Evolutionary conservation across 1,140 invertebrate species (phyloP).

Genomic region (Anastatus disparis): DNA sequence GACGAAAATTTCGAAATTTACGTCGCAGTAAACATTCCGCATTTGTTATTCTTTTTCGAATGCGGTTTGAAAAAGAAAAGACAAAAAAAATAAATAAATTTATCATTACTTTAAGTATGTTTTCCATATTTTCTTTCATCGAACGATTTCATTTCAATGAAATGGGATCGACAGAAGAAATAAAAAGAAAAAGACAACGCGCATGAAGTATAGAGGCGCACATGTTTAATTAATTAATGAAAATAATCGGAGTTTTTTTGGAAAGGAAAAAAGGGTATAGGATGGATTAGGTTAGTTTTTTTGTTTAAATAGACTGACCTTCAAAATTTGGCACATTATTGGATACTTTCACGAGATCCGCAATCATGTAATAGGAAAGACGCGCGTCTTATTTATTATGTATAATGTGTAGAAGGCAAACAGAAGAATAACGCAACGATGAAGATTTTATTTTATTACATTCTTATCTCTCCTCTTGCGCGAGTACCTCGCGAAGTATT

Average conservation of each 20-base stretch:
- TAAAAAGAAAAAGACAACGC: background rate
- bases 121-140: background rate
- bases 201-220: too few species aligned
- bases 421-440: conserved; percentile 14
- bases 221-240: background rate
- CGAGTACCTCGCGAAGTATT: conserved; percentile 20
- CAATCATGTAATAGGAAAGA: conserved; percentile 28
- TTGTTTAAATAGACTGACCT: conserved; percentile 38
- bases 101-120: background rate
- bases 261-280: too few species aligned
- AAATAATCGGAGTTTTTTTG: conserved; percentile 1
- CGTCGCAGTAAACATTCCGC: background rate
- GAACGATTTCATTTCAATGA: background rate
- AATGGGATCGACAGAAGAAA: conserved; percentile 3
- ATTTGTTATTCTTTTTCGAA: conserved; percentile 26
- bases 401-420: conserved; percentile 34
- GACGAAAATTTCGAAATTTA: conserved; percentile 24
- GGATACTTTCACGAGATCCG: conserved; percentile 41
- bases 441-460: conserved; percentile 3
- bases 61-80: conserved; percentile 18
- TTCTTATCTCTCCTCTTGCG: conserved; percentile 1
- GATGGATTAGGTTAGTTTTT: conserved; percentile 17
- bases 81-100: conserved; percentile 38
- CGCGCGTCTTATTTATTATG: too few species aligned
- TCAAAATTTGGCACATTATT: conserved; percentile 45